These are phyloP conservation scores for Lontra canadensis DNA, from an alignment of 2,113 vertebrate species.

Conservation along the genomic window DNA sequence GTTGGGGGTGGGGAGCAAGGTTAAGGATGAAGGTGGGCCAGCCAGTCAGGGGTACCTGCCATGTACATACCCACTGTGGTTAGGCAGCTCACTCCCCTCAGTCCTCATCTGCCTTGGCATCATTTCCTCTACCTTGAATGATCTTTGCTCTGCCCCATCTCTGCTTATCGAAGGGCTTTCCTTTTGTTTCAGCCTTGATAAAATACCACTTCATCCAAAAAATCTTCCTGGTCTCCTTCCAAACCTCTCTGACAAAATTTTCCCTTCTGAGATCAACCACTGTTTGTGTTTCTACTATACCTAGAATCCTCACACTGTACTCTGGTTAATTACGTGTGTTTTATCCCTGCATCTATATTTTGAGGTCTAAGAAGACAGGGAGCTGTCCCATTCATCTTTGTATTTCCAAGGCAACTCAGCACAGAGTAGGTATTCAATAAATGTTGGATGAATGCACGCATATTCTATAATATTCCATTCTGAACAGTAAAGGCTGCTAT, in stretches of 20 bases:
- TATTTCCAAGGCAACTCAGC: constrained; percentile 23
- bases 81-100: not conserved
- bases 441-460: not conserved
- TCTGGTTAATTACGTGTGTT: not conserved
- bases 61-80: not conserved
- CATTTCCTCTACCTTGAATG: not conserved
- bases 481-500: not conserved
- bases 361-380: not conserved
- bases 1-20: not conserved
- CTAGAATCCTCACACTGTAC: not conserved
- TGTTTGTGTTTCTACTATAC: not conserved
- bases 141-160: not conserved
- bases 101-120: not conserved
- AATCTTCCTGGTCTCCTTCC: not conserved
- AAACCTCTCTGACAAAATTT: constrained; percentile 3
- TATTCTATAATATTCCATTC: constrained; percentile 30
- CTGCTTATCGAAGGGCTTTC: constrained; percentile 8
- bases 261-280: constrained; percentile 3
- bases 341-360: constrained; percentile 2
- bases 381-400: constrained; percentile 38
- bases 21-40: not conserved
- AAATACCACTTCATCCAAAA: not conserved
- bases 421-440: constrained; percentile 53
- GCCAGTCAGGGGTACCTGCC: not conserved
- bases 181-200: not conserved